Base-by-base conservation (phyloP, 2,797 vertebrate genomes). In the Xenops minutus region DNA sequence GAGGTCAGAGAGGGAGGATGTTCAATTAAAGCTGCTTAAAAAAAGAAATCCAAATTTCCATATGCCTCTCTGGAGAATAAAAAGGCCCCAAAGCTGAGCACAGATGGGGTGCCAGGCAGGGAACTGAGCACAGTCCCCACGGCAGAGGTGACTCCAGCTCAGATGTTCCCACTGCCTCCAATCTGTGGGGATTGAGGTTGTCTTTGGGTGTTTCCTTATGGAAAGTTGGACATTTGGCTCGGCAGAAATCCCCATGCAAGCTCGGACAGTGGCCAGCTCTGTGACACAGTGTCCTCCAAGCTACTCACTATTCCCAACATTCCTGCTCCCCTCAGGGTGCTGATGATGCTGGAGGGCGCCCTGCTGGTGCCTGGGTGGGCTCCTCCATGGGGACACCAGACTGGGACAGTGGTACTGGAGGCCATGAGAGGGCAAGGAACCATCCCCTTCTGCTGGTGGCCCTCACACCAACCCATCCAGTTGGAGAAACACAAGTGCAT, bases 11-110 rank as follows among this genome's bases (percentile, higher is more conserved):
- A 0, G 3, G 44, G 72, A 52, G 92, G 93, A 95, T 82, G 88
- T 93, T 97, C 92, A 93, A 86, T 96, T 94, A 97, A 97, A 97
- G 92, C 95, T 93, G 93, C 95, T 97, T 97, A 96, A 82, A 87
- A 87, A 94, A 85, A 89, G 94, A 96, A 93, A 96, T 96, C 95
- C 91, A 94, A 89, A 85, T 88, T 96, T 44, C 93, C 96, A 94
- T 95, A 89, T 91, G 95, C 78, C 83, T 76, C 72, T 14, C 21
- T 14, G 48, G 66, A 59, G 73, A 14, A 41, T 66, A 59, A 80
- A 81, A 44, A 59, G 71, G 36, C 62, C 82, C 86, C 79, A 78
- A 85, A 88, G 77, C 92, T 11, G 64, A 62, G 63, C 0, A 0
- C 71, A 71, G 48, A 37, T 8, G 12, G 49, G 84, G 52, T 69